A percentile compares a stretch with the other conserved stretches of the same genome.
These are phyloP conservation scores for Pollenia angustigena DNA, from an alignment of 2,888 invertebrate genomes.

Conservation along the genomic window DNA sequence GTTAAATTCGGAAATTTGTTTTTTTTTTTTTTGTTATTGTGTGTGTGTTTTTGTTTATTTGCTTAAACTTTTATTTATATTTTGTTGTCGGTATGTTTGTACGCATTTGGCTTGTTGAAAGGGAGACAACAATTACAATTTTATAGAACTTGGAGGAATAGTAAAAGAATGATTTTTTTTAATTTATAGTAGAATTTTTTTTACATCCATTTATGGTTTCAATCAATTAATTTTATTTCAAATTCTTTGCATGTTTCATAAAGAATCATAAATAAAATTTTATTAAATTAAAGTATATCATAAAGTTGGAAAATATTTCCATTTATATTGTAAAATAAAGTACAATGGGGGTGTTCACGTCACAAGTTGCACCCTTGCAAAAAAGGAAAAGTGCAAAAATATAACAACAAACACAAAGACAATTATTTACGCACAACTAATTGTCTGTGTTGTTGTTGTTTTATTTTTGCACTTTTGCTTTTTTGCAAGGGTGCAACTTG, in stretches of 20 bases:
- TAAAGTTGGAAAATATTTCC: neutral
- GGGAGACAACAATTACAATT: constrained; percentile 1
- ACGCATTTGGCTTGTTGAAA: too few species aligned
- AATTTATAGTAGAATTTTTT: neutral
- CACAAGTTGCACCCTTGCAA: too few species aligned
- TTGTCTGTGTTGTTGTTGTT: too few species aligned
- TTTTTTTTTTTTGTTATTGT: neutral
- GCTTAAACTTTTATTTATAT: neutral
- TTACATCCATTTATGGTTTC: neutral
- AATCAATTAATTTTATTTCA: constrained; percentile 29
- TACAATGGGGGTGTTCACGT: too few species aligned
- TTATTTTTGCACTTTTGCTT: too few species aligned
- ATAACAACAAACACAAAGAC: too few species aligned
- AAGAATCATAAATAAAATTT: constrained; percentile 16
- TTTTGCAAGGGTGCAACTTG: too few species aligned
- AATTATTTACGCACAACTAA: too few species aligned
- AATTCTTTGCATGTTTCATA: constrained; percentile 13
- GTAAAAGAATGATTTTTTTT: constrained; percentile 4
- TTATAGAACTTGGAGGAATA: neutral
- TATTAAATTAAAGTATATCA: neutral
- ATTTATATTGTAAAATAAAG: too few species aligned
- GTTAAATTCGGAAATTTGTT: constrained; percentile 58
- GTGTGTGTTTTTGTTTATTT: neutral
- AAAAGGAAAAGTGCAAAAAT: too few species aligned
- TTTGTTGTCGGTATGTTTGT: neutral